Evolutionary conservation across 2,888 invertebrate genomes (phyloP).

Genomic region (Tenthredo notha): DNA sequence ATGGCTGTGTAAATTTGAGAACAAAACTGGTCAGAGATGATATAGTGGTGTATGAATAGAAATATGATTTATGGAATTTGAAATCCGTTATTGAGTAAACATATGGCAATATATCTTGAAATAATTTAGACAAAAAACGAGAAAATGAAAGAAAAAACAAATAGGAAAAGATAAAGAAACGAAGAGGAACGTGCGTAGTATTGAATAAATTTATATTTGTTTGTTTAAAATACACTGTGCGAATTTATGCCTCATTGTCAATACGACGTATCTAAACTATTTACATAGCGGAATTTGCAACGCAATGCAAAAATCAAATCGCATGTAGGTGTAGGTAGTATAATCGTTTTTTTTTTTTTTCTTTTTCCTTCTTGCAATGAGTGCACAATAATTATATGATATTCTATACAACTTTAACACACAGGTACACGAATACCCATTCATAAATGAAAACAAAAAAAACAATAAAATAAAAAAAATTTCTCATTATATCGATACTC

Average conservation of each 20-base stretch:
- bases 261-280: neutral
- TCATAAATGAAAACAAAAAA: neutral
- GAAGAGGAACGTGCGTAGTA: neutral
- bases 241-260: neutral
- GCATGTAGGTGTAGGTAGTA: neutral
- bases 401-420: neutral
- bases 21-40: neutral
- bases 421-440: neutral
- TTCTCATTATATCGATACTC: neutral
- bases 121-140: neutral
- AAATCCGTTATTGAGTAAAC: neutral
- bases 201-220: constrained; percentile 18
- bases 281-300: constrained; percentile 21
- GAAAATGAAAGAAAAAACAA: neutral
- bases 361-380: too few relatives aligned
- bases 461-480: neutral
- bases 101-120: neutral
- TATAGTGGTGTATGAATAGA: neutral
- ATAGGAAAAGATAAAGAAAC: neutral
- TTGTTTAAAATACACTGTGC: neutral
- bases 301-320: constrained; percentile 19
- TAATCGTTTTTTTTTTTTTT: neutral
- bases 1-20: neutral
- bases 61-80: neutral
- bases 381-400: neutral